Percentiles rank a stretch among this genome's conserved stretches.
Conservation (phyloP, 2,113 vertebrate genomes). For the Notothenia rossii region DNA sequence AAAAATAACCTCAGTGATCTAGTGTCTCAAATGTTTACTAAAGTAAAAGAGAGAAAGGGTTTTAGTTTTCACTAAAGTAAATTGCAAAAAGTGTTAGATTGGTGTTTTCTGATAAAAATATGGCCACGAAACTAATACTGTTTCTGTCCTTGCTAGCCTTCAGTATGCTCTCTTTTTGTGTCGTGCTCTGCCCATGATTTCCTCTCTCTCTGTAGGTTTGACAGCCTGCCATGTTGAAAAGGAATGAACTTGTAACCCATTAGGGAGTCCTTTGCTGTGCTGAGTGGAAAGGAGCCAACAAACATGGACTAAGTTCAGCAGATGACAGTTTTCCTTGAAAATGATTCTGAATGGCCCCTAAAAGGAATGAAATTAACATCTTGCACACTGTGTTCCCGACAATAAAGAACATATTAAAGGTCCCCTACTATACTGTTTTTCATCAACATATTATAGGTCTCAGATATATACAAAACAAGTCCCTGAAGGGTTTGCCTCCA, state of each 20-base stretch:
- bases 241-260: slow-evolving; percentile 47
- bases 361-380: neutral
- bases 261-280: slow-evolving; percentile 27
- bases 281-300: slow-evolving; percentile 24
- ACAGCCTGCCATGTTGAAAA: slow-evolving; percentile 42
- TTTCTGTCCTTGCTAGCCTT: neutral
- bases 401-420: neutral
- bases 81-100: neutral
- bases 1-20: neutral
- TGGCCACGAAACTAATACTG: neutral
- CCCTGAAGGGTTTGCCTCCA: no score
- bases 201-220: neutral
- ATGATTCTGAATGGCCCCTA: slow-evolving; percentile 7
- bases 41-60: neutral
- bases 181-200: neutral
- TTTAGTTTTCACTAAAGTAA: no score
- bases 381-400: neutral
- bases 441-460: no score
- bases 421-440: no score
- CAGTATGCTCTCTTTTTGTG: neutral
- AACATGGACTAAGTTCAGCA: slow-evolving; percentile 20
- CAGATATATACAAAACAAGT: no score
- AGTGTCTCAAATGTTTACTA: neutral
- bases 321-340: slow-evolving; percentile 18
- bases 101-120: neutral